phyloP scores from a whole-genome alignment of 2,888 invertebrate genomes.

The Hedya salicella region DNA sequence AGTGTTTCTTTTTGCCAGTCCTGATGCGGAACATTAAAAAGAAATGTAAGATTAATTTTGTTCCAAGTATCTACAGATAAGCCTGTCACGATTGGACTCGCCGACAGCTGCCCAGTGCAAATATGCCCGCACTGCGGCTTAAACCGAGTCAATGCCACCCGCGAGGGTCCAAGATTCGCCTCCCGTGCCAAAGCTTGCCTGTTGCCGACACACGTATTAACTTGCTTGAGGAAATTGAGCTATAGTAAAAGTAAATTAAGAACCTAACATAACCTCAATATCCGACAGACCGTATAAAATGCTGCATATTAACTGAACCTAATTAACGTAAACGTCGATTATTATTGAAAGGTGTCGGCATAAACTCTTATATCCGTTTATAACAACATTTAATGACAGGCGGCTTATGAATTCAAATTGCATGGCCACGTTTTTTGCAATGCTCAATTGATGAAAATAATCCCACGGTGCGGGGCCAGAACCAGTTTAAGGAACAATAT shows the following conservation, averaged over 20 bases:
- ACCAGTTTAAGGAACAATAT: constrained; percentile 57
- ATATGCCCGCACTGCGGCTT: constrained; percentile 11
- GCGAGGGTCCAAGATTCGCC: constrained; percentile 16
- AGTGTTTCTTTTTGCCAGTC: too few species aligned
- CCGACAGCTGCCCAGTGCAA: not conserved
- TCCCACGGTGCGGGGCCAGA: constrained; percentile 67
- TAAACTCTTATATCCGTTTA: constrained; percentile 33
- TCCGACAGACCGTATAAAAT: constrained; percentile 15
- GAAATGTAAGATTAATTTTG: not conserved
- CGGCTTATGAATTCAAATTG: constrained; percentile 22
- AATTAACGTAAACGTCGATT: constrained; percentile 26
- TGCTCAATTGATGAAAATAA: constrained; percentile 68
- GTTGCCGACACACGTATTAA: constrained; percentile 5
- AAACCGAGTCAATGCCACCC: constrained; percentile 18
- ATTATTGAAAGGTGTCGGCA: constrained; percentile 28
- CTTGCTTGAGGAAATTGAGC: not conserved
- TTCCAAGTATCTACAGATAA: not conserved
- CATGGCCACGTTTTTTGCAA: constrained; percentile 66
- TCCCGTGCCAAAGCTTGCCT: not conserved
- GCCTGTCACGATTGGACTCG: not conserved
- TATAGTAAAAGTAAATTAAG: not conserved
- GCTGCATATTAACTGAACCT: constrained; percentile 16
- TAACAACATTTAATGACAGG: constrained; percentile 28
- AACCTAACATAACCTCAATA: constrained; percentile 5
- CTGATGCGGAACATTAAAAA: not conserved